A percentile compares a stretch with the other conserved stretches of the same genome.
Conservation (phyloP, 2,113 vertebrate genomes). For the Fulica atra region DNA sequence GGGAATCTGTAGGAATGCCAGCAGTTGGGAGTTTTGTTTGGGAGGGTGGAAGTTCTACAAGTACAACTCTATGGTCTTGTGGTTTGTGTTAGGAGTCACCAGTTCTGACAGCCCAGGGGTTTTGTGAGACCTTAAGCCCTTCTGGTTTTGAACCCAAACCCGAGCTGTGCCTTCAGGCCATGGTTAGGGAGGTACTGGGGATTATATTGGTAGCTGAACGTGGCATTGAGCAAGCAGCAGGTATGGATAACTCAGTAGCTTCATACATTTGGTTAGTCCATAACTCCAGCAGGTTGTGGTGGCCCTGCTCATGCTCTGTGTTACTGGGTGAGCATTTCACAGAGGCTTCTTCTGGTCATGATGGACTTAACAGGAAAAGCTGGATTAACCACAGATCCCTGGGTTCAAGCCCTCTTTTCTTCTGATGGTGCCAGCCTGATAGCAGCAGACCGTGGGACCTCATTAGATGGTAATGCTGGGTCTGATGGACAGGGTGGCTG, state of each 20-base stretch:
- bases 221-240: fast-evolving
- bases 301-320: not conserved
- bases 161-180: not conserved
- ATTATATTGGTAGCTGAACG: not conserved
- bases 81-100: not conserved
- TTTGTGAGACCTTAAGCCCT: not conserved
- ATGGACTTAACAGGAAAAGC: not conserved
- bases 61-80: not conserved
- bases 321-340: not conserved
- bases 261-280: not conserved
- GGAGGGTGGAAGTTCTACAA: conserved; percentile 38
- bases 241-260: not conserved
- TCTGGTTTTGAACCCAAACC: not conserved
- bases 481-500: not conserved
- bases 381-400: not conserved
- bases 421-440: not conserved
- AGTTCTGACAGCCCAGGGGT: not conserved
- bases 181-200: fast-evolving
- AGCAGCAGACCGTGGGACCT: not conserved
- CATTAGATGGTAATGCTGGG: not conserved
- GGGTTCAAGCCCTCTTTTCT: not conserved
- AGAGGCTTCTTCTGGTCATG: fast-evolving
- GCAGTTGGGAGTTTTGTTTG: not conserved
- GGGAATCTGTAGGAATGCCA: not conserved
- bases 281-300: not conserved